These are phyloP conservation scores for Drosophila repleta DNA, from an alignment of 1,140 invertebrate species.

Conservation along the genomic window DNA sequence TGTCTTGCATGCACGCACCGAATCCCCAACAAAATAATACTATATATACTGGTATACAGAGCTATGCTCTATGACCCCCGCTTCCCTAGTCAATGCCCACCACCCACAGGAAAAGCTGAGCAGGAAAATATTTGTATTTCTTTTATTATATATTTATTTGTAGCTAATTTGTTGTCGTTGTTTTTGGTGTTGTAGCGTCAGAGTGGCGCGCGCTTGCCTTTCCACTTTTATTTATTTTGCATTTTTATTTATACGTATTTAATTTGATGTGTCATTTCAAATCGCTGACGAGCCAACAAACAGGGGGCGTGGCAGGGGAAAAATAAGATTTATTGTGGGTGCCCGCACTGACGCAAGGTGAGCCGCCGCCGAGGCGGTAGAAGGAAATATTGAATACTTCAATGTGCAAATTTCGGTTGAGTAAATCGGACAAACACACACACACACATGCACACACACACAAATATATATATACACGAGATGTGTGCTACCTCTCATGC, in stretches of 20 bases:
- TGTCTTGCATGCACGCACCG: slow-evolving; percentile 7
- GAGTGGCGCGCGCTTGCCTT: slow-evolving; percentile 6
- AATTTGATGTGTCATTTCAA: slow-evolving; percentile 77
- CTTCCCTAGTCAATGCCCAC: neutral
- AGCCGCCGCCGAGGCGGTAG: slow-evolving; percentile 3
- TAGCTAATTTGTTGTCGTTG: slow-evolving; percentile 52
- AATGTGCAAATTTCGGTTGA: slow-evolving; percentile 4
- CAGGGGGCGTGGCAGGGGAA: neutral
- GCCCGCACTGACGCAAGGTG: slow-evolving; percentile 46
- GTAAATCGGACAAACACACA: neutral
- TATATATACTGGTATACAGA: neutral
- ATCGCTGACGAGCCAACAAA: slow-evolving; percentile 44
- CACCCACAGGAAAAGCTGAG: slow-evolving; percentile 22
- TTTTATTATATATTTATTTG: slow-evolving; percentile 39
- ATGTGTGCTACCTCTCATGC: slow-evolving; percentile 13
- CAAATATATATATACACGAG: too few relatives aligned
- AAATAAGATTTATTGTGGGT: slow-evolving; percentile 79
- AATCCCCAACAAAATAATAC: slow-evolving; percentile 3
- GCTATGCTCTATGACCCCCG: neutral
- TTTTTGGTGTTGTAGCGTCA: slow-evolving; percentile 10
- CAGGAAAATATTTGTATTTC: slow-evolving; percentile 26
- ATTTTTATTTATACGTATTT: slow-evolving; percentile 71
- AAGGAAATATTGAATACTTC: slow-evolving; percentile 11
- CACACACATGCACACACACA: too few relatives aligned
- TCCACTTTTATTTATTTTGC: slow-evolving; percentile 27